Conservation (phyloP, 2,113 vertebrate species). For the Rallus limicola region DNA sequence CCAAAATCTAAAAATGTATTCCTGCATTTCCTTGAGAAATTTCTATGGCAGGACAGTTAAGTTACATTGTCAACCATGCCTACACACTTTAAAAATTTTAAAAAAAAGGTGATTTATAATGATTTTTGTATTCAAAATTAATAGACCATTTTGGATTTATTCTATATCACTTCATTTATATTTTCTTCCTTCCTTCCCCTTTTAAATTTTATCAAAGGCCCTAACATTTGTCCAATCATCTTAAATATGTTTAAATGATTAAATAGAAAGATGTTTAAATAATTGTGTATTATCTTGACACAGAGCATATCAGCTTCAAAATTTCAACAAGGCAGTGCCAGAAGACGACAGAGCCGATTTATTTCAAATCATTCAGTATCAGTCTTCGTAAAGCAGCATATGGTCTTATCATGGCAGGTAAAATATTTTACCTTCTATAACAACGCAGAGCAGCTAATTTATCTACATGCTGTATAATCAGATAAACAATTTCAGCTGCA, state of each 20-base stretch:
- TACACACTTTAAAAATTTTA: not conserved
- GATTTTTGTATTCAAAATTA: not conserved
- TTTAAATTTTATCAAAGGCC: not conserved
- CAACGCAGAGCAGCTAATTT: slow-evolving; percentile 66
- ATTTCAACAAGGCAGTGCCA: slow-evolving; percentile 51
- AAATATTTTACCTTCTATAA: slow-evolving; percentile 75
- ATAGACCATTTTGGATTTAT: not conserved
- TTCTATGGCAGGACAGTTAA: not conserved
- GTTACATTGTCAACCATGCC: not conserved
- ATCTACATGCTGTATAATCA: slow-evolving; percentile 65
- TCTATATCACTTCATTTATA: not conserved
- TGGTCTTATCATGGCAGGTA: slow-evolving; percentile 68
- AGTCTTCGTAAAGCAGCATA: slow-evolving; percentile 71
- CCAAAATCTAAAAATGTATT: not conserved
- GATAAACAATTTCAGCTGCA: slow-evolving; percentile 62
- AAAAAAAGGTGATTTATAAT: not conserved
- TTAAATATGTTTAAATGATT: slow-evolving; percentile 32
- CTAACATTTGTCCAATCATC: slow-evolving; percentile 7
- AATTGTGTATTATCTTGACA: slow-evolving; percentile 31
- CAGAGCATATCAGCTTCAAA: not conserved
- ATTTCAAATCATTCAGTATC: slow-evolving; percentile 58
- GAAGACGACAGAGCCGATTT: slow-evolving; percentile 49
- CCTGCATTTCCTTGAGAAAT: not conserved
- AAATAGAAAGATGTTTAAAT: not conserved
- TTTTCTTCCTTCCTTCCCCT: not conserved